phyloP scores from a whole-genome alignment of 2,113 vertebrate genomes.

The Dascyllus trimaculatus region DNA sequence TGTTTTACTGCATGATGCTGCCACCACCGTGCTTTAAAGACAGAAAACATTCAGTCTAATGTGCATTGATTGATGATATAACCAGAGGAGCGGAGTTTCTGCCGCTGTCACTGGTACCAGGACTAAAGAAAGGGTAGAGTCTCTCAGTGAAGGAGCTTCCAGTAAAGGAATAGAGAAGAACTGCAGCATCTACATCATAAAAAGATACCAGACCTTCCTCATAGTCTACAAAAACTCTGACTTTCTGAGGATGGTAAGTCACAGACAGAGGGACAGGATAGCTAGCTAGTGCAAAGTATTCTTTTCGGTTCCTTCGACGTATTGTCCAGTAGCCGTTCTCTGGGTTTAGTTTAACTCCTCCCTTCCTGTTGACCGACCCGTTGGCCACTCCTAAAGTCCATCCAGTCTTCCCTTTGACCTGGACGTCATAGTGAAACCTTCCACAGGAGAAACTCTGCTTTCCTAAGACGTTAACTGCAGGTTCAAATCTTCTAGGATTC shows the following conservation, averaged over 20 bases:
- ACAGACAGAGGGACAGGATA: background rate
- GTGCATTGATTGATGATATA: background rate
- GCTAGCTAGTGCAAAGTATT: background rate
- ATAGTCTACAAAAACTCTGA: conserved; percentile 34
- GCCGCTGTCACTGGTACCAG: background rate
- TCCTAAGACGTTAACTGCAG: background rate
- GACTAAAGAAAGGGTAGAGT: conserved; percentile 13
- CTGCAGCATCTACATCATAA: conserved; percentile 9
- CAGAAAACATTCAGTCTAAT: too few relatives aligned
- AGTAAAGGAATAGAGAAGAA: conserved; percentile 7
- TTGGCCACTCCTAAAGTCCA: conserved; percentile 17
- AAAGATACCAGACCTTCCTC: conserved; percentile 22
- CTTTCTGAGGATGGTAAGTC: background rate
- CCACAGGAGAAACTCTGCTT: conserved; percentile 23
- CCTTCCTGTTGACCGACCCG: background rate
- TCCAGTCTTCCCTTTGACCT: background rate
- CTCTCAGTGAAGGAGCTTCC: conserved; percentile 9
- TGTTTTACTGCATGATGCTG: too few relatives aligned
- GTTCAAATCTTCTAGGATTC: background rate
- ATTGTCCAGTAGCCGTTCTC: conserved; percentile 21
- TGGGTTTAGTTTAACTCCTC: background rate
- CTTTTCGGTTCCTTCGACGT: background rate
- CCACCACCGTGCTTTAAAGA: too few relatives aligned
- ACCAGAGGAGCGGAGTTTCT: conserved; percentile 3
- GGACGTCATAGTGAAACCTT: conserved; percentile 14